Percentiles rank a stretch among this genome's conserved stretches.
Conservation (phyloP, 2,797 vertebrate genomes). For the Anguilla anguilla region DNA sequence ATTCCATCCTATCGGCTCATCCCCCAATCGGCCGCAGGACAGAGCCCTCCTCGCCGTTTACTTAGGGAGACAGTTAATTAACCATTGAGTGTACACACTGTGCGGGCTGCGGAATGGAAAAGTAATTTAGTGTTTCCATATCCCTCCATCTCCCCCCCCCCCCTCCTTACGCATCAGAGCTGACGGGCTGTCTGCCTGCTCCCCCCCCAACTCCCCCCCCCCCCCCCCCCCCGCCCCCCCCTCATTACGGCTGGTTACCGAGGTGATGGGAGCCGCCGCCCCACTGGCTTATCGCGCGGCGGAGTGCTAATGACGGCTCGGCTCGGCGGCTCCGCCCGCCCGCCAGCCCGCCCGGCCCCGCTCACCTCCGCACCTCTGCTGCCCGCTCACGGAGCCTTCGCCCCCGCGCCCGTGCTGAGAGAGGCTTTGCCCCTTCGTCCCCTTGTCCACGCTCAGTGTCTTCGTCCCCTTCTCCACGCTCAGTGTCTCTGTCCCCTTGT, state of each 20-base stretch:
- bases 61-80: conserved; percentile 78
- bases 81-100: conserved; percentile 54
- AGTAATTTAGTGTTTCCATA: conserved; percentile 70
- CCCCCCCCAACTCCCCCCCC: conserved; percentile 41
- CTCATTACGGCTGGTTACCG: conserved; percentile 71
- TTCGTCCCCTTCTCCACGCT: not conserved
- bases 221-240: conserved; percentile 48
- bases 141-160: conserved; percentile 44
- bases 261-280: conserved; percentile 61
- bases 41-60: conserved; percentile 32
- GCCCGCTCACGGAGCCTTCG: not conserved
- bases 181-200: conserved; percentile 49
- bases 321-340: not conserved
- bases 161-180: conserved; percentile 54
- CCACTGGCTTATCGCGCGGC: conserved; percentile 31
- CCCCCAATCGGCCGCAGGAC: not conserved
- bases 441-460: not conserved
- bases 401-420: not conserved
- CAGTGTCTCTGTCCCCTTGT: not conserved
- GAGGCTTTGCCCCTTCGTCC: not conserved
- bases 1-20: not conserved
- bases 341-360: no score
- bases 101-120: conserved; percentile 68
- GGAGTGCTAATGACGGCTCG: not conserved
- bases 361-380: not conserved